Percentiles rank a stretch among this genome's conserved stretches.
Conservation (phyloP, 2,113 vertebrate genomes). For the Tragelaphus scriptus region DNA sequence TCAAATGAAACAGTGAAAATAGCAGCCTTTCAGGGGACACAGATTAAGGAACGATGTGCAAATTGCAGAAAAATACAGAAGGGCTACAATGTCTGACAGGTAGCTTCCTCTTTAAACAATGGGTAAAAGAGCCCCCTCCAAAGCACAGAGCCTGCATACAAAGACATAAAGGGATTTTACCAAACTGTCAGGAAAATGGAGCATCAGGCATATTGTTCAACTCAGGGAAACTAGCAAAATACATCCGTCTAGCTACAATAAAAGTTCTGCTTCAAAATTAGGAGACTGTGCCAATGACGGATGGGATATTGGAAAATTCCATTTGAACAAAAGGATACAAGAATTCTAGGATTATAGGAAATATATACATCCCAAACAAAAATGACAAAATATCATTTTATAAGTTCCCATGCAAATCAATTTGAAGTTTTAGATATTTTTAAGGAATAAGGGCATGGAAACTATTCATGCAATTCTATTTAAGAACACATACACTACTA, state of each 20-base stretch:
- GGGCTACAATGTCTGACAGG: not conserved
- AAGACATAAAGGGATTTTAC: not conserved
- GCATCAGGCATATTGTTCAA: not conserved
- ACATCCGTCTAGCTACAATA: not conserved
- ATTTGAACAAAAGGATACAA: not conserved
- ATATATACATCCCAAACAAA: not conserved
- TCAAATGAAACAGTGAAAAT: slow-evolving; percentile 25
- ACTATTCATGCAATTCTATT: not conserved
- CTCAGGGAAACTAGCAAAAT: not conserved
- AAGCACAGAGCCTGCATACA: not conserved
- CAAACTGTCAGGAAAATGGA: not conserved
- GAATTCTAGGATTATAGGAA: not conserved
- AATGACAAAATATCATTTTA: not conserved
- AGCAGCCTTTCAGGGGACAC: not conserved
- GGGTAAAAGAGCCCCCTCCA: not conserved
- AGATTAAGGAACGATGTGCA: not conserved
- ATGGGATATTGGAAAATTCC: not conserved
- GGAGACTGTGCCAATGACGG: not conserved
- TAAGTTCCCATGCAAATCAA: not conserved
- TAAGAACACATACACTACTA: not conserved
- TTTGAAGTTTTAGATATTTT: not conserved
- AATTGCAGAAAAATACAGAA: not conserved
- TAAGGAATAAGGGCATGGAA: not conserved
- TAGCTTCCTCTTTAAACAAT: not conserved
- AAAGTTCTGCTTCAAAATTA: not conserved